These are phyloP conservation scores for Hypsopygia costalis DNA, from an alignment of 2,888 invertebrate species.

Conservation along the genomic window DNA sequence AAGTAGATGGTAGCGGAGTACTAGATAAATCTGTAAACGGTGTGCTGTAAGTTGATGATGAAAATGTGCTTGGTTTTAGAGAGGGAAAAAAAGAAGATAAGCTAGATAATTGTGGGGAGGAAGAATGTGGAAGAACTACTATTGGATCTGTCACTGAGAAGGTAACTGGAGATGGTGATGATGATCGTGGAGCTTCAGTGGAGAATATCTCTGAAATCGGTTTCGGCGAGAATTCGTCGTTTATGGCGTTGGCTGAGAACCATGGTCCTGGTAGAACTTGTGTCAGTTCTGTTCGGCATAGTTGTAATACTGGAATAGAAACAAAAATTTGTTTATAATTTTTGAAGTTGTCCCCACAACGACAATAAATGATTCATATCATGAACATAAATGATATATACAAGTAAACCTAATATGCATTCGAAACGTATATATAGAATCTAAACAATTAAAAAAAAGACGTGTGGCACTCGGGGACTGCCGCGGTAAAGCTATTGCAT, in stretches of 20 bases:
- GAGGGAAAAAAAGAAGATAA: background rate
- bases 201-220: constrained; percentile 64
- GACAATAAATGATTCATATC: background rate
- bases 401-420: too few relatives aligned
- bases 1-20: constrained; percentile 1
- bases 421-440: too few relatives aligned
- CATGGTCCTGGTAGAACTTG: constrained; percentile 48
- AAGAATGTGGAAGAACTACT: constrained; percentile 12
- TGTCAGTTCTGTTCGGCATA: constrained; percentile 60
- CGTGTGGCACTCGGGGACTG: too few relatives aligned
- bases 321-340: background rate
- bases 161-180: constrained; percentile 25
- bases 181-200: constrained; percentile 36
- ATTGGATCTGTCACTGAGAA: constrained; percentile 19
- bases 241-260: constrained; percentile 67
- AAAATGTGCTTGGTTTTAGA: background rate
- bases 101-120: background rate
- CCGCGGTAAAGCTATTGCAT: too few relatives aligned
- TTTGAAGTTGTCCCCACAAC: background rate
- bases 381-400: too few relatives aligned
- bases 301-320: constrained; percentile 64
- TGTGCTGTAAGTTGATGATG: background rate
- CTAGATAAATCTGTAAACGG: background rate
- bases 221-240: constrained; percentile 60
- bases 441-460: too few relatives aligned